These are phyloP conservation scores for Zootoca vivipara DNA, from an alignment of 2,113 vertebrate genomes.

Conservation along the genomic window DNA sequence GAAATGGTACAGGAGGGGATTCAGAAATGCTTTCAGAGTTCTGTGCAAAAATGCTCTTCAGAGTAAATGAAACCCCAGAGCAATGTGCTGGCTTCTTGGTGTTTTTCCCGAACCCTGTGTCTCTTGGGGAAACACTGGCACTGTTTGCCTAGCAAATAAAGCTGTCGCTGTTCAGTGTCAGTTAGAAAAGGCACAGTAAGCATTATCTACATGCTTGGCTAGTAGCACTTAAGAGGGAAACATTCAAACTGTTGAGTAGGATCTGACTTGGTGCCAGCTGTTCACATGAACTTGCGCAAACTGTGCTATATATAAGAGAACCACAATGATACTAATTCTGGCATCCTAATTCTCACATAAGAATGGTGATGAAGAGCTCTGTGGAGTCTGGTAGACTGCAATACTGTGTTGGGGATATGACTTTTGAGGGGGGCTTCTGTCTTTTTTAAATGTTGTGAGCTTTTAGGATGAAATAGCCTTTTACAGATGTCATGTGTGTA, in stretches of 20 bases:
- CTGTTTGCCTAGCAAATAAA: conserved; percentile 14
- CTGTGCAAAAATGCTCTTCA: conserved; percentile 1
- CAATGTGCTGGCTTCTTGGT: conserved; percentile 5
- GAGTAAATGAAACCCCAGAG: neutral
- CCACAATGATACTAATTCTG: neutral
- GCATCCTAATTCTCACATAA: neutral
- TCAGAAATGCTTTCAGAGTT: neutral
- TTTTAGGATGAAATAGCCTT: neutral
- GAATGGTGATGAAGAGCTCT: neutral
- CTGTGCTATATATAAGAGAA: neutral
- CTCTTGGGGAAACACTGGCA: conserved; percentile 4
- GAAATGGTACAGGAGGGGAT: too few relatives aligned
- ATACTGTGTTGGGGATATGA: neutral
- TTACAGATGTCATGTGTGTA: neutral
- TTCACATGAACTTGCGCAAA: neutral
- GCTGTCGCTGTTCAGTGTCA: neutral
- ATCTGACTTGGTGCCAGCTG: neutral
- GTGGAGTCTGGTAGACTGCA: neutral
- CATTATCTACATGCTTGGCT: conserved; percentile 14
- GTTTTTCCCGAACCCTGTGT: neutral
- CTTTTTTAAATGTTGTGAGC: neutral
- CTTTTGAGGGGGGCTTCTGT: neutral
- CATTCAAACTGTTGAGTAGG: neutral
- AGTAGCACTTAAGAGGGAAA: neutral
- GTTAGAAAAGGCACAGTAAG: conserved; percentile 13